Conservation (phyloP, 2,797 vertebrate species). For the Ambastaia sidthimunki region DNA sequence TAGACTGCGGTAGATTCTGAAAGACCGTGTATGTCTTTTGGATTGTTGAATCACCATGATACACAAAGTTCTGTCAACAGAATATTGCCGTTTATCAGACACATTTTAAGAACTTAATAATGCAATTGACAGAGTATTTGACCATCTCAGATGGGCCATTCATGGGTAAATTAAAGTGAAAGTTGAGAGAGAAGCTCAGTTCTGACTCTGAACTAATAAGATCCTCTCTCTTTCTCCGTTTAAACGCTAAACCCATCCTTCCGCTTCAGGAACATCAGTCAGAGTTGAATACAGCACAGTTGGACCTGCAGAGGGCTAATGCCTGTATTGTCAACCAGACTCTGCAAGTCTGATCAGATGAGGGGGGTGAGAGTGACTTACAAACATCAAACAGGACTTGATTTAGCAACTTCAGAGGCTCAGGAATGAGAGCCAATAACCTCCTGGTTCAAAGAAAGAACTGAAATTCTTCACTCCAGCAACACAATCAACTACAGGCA, state of each 20-base stretch:
- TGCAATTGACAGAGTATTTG: constrained; percentile 26
- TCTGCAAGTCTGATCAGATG: constrained; percentile 70
- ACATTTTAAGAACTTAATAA: constrained; percentile 22
- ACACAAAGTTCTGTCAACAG: not conserved
- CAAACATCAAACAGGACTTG: constrained; percentile 47
- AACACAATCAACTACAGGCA: constrained; percentile 20
- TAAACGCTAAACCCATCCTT: constrained; percentile 65
- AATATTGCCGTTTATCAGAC: not conserved
- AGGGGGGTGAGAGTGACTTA: constrained; percentile 38
- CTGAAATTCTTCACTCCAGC: constrained; percentile 58
- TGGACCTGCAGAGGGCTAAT: constrained; percentile 75
- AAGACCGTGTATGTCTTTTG: not conserved
- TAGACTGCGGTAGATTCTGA: not conserved
- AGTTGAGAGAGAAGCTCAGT: constrained; percentile 35
- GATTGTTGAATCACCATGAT: not conserved
- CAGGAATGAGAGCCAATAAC: constrained; percentile 39
- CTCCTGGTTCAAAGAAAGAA: constrained; percentile 43
- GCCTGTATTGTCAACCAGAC: constrained; percentile 75
- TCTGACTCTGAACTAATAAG: constrained; percentile 46
- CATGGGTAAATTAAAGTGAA: constrained; percentile 44
- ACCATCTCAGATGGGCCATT: constrained; percentile 33
- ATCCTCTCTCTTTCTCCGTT: constrained; percentile 40
- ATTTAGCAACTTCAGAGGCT: constrained; percentile 44
- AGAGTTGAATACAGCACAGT: constrained; percentile 74
- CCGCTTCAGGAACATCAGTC: constrained; percentile 81